phyloP scores from a whole-genome alignment of 1,140 invertebrate species.

The Heliconius hermathena region DNA sequence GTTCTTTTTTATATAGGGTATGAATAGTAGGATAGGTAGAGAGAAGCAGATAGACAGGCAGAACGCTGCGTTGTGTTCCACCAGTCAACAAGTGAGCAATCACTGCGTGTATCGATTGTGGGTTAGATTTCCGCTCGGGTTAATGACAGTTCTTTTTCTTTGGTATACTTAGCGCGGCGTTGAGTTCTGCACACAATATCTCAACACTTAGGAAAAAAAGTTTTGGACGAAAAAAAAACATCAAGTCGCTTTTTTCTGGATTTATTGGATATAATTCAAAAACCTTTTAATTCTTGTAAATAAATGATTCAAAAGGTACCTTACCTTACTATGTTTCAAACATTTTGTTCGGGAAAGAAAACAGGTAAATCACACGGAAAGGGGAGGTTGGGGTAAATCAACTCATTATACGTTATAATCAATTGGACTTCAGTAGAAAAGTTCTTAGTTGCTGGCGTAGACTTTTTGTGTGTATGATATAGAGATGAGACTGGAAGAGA shows the following conservation, averaged over 20 bases:
- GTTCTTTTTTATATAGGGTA: neutral
- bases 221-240: too few species aligned
- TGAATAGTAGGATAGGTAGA: too few species aligned
- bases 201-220: too few species aligned
- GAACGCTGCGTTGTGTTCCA: too few species aligned
- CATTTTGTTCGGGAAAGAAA: slow-evolving; percentile 35
- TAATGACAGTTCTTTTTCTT: too few species aligned
- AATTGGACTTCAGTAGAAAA: slow-evolving; percentile 70
- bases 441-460: slow-evolving; percentile 50
- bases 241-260: neutral
- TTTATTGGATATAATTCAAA: neutral
- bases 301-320: slow-evolving; percentile 1
- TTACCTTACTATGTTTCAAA: slow-evolving; percentile 18
- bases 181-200: too few species aligned
- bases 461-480: slow-evolving; percentile 41
- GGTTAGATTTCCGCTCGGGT: too few species aligned
- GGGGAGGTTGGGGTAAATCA: slow-evolving; percentile 44
- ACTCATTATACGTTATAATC: slow-evolving; percentile 76
- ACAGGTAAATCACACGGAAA: slow-evolving; percentile 52
- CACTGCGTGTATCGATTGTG: too few species aligned
- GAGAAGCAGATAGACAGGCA: too few species aligned
- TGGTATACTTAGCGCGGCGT: too few species aligned
- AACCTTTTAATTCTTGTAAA: neutral
- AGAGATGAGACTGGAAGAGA: slow-evolving; percentile 40
- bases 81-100: too few species aligned